Evolutionary conservation across 1,140 invertebrate species (phyloP).

Genomic region (Ooceraea biroi): DNA sequence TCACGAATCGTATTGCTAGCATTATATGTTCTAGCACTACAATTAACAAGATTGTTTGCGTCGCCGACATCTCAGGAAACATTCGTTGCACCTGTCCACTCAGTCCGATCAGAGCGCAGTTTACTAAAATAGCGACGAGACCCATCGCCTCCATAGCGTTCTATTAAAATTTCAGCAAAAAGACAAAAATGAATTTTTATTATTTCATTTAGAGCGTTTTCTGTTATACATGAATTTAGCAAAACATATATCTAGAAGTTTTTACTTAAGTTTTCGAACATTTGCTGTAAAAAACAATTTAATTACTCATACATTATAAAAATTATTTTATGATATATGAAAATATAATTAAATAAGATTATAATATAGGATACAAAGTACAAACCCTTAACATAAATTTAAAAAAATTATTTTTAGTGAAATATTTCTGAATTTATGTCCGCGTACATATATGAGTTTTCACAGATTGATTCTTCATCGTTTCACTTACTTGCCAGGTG

Average conservation of each 20-base stretch:
- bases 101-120: constrained; percentile 97
- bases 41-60: constrained; percentile 95
- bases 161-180: constrained; percentile 83
- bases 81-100: constrained; percentile 96
- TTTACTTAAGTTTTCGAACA: no score
- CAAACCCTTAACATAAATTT: neutral
- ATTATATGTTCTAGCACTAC: constrained; percentile 96
- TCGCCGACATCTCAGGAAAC: constrained; percentile 94
- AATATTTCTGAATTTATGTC: neutral
- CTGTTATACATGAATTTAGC: neutral
- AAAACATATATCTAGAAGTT: no score
- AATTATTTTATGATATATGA: no score
- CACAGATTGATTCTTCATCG: neutral
- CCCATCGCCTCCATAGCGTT: constrained; percentile 97
- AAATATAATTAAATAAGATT: no score
- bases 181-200: neutral
- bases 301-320: no score
- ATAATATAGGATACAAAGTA: no score
- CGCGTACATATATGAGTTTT: neutral
- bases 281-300: no score
- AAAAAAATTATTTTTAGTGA: neutral
- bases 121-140: constrained; percentile 96
- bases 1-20: constrained; percentile 92
- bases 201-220: neutral
- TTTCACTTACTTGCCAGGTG: constrained; percentile 94